Conservation (phyloP, 2,113 vertebrate species). For the Mesocricetus auratus region DNA sequence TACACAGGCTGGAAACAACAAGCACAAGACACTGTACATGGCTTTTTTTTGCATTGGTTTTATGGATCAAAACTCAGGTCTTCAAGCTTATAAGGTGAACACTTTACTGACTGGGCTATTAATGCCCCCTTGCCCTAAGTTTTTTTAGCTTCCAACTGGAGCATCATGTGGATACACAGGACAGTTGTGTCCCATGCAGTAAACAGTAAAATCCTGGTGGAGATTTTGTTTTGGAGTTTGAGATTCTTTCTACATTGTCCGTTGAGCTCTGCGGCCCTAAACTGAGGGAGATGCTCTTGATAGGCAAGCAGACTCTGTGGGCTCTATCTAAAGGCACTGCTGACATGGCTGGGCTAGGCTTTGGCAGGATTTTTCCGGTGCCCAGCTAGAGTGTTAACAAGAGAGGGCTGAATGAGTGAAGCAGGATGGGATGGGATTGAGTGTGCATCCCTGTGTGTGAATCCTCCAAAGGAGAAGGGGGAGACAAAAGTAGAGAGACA, state of each 20-base stretch:
- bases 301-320: neutral
- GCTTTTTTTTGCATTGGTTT: neutral
- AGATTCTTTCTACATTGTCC: neutral
- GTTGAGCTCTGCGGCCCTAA: neutral
- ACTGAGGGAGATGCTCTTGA: neutral
- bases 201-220: neutral
- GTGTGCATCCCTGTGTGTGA: neutral
- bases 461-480: no score
- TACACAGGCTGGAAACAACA: neutral
- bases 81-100: neutral
- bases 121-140: neutral
- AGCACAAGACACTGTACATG: neutral
- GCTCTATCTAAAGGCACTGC: neutral
- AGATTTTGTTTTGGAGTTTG: neutral
- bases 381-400: neutral
- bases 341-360: rapidly evolving
- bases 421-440: neutral
- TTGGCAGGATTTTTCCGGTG: neutral
- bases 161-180: neutral
- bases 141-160: neutral
- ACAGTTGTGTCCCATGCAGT: no score
- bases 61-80: neutral
- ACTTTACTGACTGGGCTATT: neutral
- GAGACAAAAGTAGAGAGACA: neutral
- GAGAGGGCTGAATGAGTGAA: no score